A percentile compares a stretch with the other conserved stretches of the same genome.
phyloP scores from a whole-genome alignment of 2,113 vertebrate species.

The Cisticola juncidis region DNA sequence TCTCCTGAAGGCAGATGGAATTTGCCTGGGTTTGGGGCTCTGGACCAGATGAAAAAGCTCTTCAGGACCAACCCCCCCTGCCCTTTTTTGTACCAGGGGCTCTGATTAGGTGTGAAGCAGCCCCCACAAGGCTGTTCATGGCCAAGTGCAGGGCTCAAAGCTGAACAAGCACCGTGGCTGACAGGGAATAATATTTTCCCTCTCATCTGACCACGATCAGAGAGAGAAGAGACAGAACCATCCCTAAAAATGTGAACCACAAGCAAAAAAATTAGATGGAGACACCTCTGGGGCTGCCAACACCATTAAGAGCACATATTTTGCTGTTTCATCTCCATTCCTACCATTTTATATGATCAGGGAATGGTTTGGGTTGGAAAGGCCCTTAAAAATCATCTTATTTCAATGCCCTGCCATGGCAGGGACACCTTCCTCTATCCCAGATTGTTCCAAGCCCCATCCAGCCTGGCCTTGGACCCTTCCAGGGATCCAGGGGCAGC shows the following conservation, averaged over 20 bases:
- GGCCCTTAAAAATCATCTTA: not conserved
- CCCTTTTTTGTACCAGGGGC: not conserved
- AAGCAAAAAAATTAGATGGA: slow-evolving; percentile 18
- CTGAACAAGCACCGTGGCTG: not conserved
- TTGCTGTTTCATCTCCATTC: slow-evolving; percentile 49
- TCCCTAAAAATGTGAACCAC: slow-evolving; percentile 39
- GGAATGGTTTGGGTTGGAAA: not conserved
- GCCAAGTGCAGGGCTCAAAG: not conserved
- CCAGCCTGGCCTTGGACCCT: not conserved
- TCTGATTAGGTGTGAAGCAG: not conserved
- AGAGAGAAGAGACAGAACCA: not conserved
- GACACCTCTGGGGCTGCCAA: slow-evolving; percentile 39
- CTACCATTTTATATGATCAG: not conserved
- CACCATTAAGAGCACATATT: slow-evolving; percentile 38
- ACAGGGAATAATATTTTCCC: slow-evolving; percentile 54
- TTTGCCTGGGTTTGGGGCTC: not conserved
- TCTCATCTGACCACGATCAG: not conserved
- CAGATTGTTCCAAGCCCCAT: accelerated
- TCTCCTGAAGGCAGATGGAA: not conserved
- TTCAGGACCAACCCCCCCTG: not conserved
- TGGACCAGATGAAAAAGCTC: not conserved
- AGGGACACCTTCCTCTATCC: not conserved
- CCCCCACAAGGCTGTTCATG: not conserved
- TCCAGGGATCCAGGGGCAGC: not conserved
- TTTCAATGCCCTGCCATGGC: not conserved